phyloP scores from a whole-genome alignment of 1,140 invertebrate species.

The Gryon sp. region DNA sequence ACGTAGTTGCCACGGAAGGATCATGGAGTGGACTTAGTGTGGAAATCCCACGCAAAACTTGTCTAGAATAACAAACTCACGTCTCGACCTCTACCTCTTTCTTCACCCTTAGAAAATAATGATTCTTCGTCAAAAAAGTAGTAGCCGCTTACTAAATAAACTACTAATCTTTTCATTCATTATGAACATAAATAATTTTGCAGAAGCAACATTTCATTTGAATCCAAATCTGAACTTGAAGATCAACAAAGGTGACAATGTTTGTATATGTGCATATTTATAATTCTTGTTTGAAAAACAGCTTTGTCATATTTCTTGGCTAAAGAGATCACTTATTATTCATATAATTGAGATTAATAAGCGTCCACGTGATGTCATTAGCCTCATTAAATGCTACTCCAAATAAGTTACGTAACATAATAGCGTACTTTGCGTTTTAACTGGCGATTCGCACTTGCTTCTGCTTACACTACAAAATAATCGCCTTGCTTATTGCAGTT shows the following conservation, averaged over 20 bases:
- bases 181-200: no score
- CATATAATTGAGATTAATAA: constrained; percentile 46
- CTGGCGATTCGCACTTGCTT: constrained; percentile 8
- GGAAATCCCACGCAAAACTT: constrained; percentile 78
- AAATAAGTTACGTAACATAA: constrained; percentile 51
- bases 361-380: constrained; percentile 44
- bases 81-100: no score
- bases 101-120: constrained; percentile 52
- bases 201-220: no score
- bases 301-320: constrained; percentile 38
- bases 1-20: constrained; percentile 79
- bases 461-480: constrained; percentile 8
- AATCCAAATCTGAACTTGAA: no score
- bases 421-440: constrained; percentile 16
- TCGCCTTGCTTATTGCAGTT: background rate
- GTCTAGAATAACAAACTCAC: constrained; percentile 77
- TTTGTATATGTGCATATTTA: no score
- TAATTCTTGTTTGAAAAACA: no score
- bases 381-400: constrained; percentile 50
- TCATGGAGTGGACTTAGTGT: constrained; percentile 79
- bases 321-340: constrained; percentile 2
- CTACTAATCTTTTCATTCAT: no score
- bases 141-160: no score
- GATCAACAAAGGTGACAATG: no score
- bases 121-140: constrained; percentile 32